A percentile compares a stretch with the other conserved stretches of the same genome.
These are phyloP conservation scores for Mesorhabditis spiculigera DNA, from an alignment of 2,888 invertebrate species.

Conservation along the genomic window DNA sequence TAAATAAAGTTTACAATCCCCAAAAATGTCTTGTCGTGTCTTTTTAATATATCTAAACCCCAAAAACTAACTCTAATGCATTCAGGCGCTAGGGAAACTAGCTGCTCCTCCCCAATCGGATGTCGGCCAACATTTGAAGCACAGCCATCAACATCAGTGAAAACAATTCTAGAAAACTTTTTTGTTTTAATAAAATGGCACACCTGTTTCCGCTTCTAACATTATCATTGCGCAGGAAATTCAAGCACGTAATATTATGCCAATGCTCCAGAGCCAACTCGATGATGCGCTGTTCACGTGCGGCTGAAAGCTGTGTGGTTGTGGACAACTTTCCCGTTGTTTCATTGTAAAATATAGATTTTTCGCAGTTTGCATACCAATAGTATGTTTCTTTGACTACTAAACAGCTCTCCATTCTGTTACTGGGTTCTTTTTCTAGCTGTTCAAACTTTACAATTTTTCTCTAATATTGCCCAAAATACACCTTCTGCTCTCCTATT, in stretches of 20 bases:
- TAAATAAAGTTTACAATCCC: constrained; percentile 15
- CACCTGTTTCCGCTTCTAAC: constrained; percentile 15
- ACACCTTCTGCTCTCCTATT: too few species aligned
- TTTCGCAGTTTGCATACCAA: constrained; percentile 3
- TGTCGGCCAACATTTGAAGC: constrained; percentile 53
- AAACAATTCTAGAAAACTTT: constrained; percentile 45
- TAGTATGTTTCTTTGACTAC: too few species aligned
- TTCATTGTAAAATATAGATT: constrained; percentile 5
- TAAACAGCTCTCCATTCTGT: too few species aligned
- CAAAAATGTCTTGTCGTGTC: not conserved
- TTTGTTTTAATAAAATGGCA: not conserved
- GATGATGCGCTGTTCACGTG: constrained; percentile 55
- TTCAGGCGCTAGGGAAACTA: constrained; percentile 58
- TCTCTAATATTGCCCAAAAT: too few species aligned
- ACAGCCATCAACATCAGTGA: constrained; percentile 58
- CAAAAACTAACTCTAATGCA: constrained; percentile 49
- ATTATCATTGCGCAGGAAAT: constrained; percentile 48
- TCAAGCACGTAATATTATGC: constrained; percentile 58
- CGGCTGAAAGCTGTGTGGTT: constrained; percentile 34
- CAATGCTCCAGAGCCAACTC: constrained; percentile 58
- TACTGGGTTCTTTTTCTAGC: too few species aligned
- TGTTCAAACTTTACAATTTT: too few species aligned
- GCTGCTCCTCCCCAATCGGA: constrained; percentile 58
- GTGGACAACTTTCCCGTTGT: too few species aligned
- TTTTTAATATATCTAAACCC: not conserved